Conservation (phyloP, 2,888 invertebrate genomes). For the Strigamia crassipes region DNA sequence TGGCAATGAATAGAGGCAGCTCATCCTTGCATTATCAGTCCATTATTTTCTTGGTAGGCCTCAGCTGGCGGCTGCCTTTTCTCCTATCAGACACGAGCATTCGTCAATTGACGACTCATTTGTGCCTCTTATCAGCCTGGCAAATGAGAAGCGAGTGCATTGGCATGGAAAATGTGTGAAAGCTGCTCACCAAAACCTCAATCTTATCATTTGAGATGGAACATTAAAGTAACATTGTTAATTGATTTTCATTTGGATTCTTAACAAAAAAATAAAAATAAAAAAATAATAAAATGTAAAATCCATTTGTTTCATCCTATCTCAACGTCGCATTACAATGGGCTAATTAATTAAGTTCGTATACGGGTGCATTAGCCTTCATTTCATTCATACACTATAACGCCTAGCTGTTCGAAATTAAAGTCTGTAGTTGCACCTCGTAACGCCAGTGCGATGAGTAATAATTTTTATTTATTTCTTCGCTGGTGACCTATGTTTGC, state of each 20-base stretch:
- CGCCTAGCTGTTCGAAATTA: neutral
- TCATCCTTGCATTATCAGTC: constrained; percentile 27
- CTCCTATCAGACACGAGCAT: constrained; percentile 30
- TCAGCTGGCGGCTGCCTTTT: constrained; percentile 30
- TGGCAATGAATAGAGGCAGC: neutral
- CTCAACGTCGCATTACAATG: neutral
- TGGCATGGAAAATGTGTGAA: constrained; percentile 30
- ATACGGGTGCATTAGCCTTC: neutral
- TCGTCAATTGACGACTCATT: constrained; percentile 30
- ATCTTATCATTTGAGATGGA: constrained; percentile 13
- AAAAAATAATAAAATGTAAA: neutral
- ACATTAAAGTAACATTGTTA: neutral
- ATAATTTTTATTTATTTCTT: neutral
- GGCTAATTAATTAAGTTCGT: neutral
- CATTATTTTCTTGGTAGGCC: constrained; percentile 26
- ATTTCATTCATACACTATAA: neutral
- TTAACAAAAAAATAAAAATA: neutral
- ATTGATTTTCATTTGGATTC: neutral
- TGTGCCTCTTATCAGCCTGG: constrained; percentile 30
- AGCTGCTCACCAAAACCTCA: constrained; percentile 30
- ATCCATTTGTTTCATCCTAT: neutral
- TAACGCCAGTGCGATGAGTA: neutral
- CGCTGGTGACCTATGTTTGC: neutral
- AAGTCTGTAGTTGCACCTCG: neutral
- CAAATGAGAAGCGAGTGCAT: constrained; percentile 17